Evolutionary conservation across 2,888 invertebrate genomes (phyloP).

Genomic region (Podotricha telesiphe): DNA sequence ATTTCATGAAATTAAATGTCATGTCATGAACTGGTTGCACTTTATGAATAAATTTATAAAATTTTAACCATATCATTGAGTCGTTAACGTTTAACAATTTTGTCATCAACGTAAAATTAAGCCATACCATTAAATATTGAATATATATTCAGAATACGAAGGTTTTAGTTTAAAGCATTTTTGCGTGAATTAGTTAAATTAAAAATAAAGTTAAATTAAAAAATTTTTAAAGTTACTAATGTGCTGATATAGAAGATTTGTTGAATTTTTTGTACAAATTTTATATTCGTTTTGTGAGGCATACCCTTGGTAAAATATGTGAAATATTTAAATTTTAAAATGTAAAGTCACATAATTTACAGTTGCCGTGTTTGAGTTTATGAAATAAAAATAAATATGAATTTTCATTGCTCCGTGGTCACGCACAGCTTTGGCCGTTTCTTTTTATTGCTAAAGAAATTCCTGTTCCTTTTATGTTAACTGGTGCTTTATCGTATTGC

Average conservation of each 20-base stretch:
- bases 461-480: constrained; percentile 73
- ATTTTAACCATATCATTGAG: too few relatives aligned
- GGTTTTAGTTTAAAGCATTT: too few relatives aligned
- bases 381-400: constrained; percentile 71
- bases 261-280: background rate
- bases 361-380: constrained; percentile 50
- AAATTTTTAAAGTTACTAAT: too few relatives aligned
- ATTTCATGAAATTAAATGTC: too few relatives aligned
- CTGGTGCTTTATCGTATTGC: constrained; percentile 73
- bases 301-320: constrained; percentile 5
- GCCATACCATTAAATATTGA: too few relatives aligned
- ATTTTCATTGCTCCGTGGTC: constrained; percentile 67
- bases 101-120: too few relatives aligned
- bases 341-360: constrained; percentile 34
- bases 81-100: too few relatives aligned
- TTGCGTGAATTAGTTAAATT: too few relatives aligned
- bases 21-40: too few relatives aligned
- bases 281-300: background rate
- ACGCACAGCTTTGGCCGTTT: constrained; percentile 68
- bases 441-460: constrained; percentile 70
- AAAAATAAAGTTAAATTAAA: too few relatives aligned
- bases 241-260: background rate
- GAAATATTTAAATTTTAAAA: constrained; percentile 25
- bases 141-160: too few relatives aligned
- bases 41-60: too few relatives aligned